A percentile compares a stretch with the other conserved stretches of the same genome.
These are phyloP conservation scores for Ichneumon xanthorius DNA, from an alignment of 2,888 invertebrate genomes.

Conservation along the genomic window DNA sequence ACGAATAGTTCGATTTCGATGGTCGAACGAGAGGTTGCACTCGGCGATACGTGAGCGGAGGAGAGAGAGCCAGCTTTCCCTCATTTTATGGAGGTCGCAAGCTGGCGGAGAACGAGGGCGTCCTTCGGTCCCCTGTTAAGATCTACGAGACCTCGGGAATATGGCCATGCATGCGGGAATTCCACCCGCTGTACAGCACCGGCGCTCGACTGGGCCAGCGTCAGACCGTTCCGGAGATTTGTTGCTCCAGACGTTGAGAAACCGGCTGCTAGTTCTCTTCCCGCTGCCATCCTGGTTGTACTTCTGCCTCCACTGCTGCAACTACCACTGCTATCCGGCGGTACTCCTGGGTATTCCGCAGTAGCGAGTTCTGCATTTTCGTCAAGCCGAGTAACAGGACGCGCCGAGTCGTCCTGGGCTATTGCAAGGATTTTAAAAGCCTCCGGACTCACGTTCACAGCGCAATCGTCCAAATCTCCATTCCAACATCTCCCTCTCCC, in stretches of 20 bases:
- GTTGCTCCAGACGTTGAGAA: conserved; percentile 77
- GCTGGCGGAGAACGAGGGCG: conserved; percentile 10
- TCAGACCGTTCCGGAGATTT: conserved; percentile 75
- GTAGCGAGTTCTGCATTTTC: conserved; percentile 18
- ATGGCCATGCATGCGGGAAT: conserved; percentile 48
- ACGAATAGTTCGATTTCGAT: conserved; percentile 29
- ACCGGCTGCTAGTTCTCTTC: conserved; percentile 60
- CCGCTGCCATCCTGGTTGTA: not conserved
- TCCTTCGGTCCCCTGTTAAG: conserved; percentile 5
- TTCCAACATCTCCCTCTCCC: conserved; percentile 38
- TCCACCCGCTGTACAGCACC: conserved; percentile 30
- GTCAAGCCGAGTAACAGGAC: conserved; percentile 17
- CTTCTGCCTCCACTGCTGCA: not conserved
- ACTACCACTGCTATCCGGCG: not conserved
- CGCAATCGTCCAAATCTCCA: conserved; percentile 67
- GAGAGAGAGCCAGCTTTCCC: not conserved
- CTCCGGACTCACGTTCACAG: conserved; percentile 41
- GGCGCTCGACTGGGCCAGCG: conserved; percentile 38
- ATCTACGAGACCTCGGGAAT: conserved; percentile 49
- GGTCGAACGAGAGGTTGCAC: conserved; percentile 6
- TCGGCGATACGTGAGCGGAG: not conserved
- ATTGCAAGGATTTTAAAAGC: conserved; percentile 43
- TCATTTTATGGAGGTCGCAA: conserved; percentile 18
- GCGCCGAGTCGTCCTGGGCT: not conserved
- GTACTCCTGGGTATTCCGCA: conserved; percentile 8